Base-by-base conservation (phyloP, 2,113 vertebrate genomes). In the Engystomops pustulosus region DNA sequence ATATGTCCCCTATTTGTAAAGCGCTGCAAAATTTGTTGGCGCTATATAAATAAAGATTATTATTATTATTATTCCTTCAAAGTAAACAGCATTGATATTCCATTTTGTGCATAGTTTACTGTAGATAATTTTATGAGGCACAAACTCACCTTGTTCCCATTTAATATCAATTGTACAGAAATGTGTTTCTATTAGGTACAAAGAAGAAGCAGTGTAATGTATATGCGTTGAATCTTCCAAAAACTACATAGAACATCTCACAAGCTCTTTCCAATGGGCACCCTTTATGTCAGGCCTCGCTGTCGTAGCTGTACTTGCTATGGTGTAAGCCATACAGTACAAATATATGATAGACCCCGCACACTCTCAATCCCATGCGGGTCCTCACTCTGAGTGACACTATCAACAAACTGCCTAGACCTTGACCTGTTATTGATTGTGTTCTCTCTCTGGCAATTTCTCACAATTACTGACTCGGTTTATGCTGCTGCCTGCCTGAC, bases 361-460 rank as follows among this genome's bases (percentile, higher is more conserved):
- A 78, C 11, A 32, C 11, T 27, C 75, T 60, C 34, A 25, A 32
- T 38, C 12, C 34, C 12, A 41, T 20, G 17, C 1, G n/a, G 32
- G 34, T 23, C 34, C 32, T 78, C 51, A 41, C 12, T 36, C 51
- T 38, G 75, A 78, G 51, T 60, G 51, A 78, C 47, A 15, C 51
- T 58, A 51, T 58, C 49, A 58, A 36, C 74, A 32, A 51, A 8
- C 49, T 23, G 75, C 51, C n/a, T 38, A 60, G 49, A 78, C 51
- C 51, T 78, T 78, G 75, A 78, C 75, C 75, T 25, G 18, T 15
- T 78, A 78, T 78, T 78, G 75, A 78, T 78, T 78, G 53, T 58
- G 20, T 58, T 78, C 30, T 41, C 36, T 78, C 27, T 55, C 75
- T 41, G 32, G 51, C 47, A 32, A 36, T 58, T 60, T 60, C 51